A percentile compares a stretch with the other conserved stretches of the same genome.
Conservation (phyloP, 2,113 vertebrate species). For the Paralichthys olivaceus region DNA sequence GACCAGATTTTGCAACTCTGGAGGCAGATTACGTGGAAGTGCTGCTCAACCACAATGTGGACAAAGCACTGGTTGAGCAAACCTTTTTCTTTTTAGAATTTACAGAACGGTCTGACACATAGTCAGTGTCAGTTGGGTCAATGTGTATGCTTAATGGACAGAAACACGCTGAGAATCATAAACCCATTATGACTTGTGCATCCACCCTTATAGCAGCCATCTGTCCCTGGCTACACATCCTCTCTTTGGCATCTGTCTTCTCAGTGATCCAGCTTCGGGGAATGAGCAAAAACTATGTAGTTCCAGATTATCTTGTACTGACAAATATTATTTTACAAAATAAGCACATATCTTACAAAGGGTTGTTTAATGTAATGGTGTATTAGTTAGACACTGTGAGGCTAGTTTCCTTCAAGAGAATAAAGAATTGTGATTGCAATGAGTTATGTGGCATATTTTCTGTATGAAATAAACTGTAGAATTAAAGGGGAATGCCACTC, state of each 20-base stretch:
- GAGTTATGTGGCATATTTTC: constrained; percentile 69
- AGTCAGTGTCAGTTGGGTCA: not conserved
- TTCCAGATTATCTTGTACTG: constrained; percentile 62
- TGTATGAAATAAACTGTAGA: constrained; percentile 63
- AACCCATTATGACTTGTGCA: constrained; percentile 40
- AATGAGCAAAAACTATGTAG: constrained; percentile 73
- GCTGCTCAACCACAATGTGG: constrained; percentile 53
- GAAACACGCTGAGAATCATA: constrained; percentile 30
- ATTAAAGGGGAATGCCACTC: constrained; percentile 69
- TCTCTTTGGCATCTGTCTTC: constrained; percentile 41
- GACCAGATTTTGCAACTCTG: constrained; percentile 56
- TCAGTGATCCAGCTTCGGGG: constrained; percentile 57
- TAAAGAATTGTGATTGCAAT: constrained; percentile 71
- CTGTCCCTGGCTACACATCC: constrained; percentile 27
- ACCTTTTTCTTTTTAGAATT: not conserved
- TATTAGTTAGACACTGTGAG: constrained; percentile 79
- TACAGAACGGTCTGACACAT: not conserved
- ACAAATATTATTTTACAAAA: constrained; percentile 67
- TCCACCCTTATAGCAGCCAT: constrained; percentile 7
- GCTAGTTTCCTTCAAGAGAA: constrained; percentile 67
- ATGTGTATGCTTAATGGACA: constrained; percentile 43
- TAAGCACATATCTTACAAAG: constrained; percentile 76
- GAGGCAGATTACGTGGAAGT: constrained; percentile 41
- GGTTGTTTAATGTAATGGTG: constrained; percentile 73
- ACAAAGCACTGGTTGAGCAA: constrained; percentile 37